These are phyloP conservation scores for Drosophila lacteicornis DNA, from an alignment of 1,140 invertebrate species.

Conservation along the genomic window DNA sequence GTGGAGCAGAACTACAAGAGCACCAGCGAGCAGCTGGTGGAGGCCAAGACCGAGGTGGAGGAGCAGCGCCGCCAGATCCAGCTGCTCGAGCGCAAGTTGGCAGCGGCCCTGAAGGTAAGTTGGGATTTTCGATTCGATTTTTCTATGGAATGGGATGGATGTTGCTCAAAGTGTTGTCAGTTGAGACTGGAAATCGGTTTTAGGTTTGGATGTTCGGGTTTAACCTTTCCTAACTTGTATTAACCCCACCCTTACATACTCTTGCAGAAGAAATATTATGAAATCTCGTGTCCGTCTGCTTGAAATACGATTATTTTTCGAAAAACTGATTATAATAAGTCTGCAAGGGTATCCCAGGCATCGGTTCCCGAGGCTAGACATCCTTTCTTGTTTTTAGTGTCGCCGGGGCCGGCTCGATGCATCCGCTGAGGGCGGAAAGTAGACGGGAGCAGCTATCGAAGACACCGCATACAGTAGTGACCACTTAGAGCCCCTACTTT, in stretches of 20 bases:
- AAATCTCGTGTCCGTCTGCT: neutral
- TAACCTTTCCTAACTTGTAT: slow-evolving; percentile 12
- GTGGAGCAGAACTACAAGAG: slow-evolving; percentile 92
- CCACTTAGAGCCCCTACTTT: slow-evolving; percentile 3
- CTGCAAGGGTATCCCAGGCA: slow-evolving; percentile 19
- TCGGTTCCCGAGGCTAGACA: slow-evolving; percentile 28
- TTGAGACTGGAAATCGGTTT: slow-evolving; percentile 33
- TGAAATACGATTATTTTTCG: neutral
- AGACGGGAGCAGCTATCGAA: slow-evolving; percentile 51
- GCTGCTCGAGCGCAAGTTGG: slow-evolving; percentile 90
- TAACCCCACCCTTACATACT: slow-evolving; percentile 22
- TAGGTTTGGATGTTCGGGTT: slow-evolving; percentile 12
- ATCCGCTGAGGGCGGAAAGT: slow-evolving; percentile 52
- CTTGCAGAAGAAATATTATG: slow-evolving; percentile 10
- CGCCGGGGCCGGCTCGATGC: slow-evolving; percentile 51
- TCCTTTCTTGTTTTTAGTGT: slow-evolving; percentile 66
- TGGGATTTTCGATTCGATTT: neutral
- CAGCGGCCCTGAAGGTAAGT: slow-evolving; percentile 87
- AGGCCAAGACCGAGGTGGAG: slow-evolving; percentile 91
- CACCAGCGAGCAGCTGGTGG: slow-evolving; percentile 91
- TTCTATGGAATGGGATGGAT: neutral
- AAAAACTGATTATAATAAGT: neutral
- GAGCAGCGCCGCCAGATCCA: slow-evolving; percentile 91
- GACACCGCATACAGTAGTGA: slow-evolving; percentile 64
- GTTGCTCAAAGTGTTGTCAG: slow-evolving; percentile 64